phyloP scores from a whole-genome alignment of 2,888 invertebrate genomes.

The Noctua comes region DNA sequence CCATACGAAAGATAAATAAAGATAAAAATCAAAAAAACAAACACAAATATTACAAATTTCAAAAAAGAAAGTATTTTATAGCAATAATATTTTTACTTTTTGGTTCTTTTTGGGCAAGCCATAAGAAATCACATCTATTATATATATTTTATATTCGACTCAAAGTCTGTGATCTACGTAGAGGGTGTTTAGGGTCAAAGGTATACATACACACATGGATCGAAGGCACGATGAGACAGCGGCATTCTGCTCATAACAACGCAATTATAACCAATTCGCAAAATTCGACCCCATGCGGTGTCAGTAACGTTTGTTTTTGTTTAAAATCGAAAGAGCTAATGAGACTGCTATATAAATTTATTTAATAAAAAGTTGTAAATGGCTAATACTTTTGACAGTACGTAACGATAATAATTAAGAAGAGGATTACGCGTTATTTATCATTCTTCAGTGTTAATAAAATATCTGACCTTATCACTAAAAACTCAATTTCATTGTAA shows the following conservation, averaged over 20 bases:
- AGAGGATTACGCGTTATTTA: neutral
- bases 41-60: too few species aligned
- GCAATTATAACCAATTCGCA: neutral
- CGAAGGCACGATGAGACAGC: neutral
- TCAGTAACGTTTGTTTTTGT: constrained; percentile 11
- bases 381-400: neutral
- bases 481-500: neutral
- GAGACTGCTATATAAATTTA: neutral
- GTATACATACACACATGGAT: neutral
- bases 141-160: neutral
- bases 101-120: neutral
- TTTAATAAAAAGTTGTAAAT: neutral
- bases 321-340: neutral
- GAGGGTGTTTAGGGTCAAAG: neutral
- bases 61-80: too few species aligned
- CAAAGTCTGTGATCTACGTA: neutral
- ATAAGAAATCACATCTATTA: neutral
- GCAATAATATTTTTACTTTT: neutral
- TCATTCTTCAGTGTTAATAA: neutral
- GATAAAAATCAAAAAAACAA: too few species aligned
- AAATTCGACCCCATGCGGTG: neutral
- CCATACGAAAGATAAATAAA: too few species aligned
- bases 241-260: neutral
- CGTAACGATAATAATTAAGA: constrained; percentile 1
- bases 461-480: neutral